Conservation (phyloP, 2,888 invertebrate species). For the Craniophora ligustri region DNA sequence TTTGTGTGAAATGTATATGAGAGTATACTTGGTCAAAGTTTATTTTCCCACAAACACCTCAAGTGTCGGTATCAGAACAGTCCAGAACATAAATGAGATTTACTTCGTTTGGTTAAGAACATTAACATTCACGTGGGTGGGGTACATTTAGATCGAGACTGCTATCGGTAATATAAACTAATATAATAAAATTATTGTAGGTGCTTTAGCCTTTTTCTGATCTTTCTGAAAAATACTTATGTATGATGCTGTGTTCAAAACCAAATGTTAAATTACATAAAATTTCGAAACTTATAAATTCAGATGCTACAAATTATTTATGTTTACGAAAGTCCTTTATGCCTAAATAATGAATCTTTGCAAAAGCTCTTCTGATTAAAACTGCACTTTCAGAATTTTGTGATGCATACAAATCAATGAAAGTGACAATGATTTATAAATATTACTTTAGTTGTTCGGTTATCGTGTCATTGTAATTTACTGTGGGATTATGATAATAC, state of each 20-base stretch:
- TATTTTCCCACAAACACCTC: conserved; percentile 75
- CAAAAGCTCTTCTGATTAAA: conserved; percentile 2
- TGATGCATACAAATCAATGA: conserved; percentile 32
- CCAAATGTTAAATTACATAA: background rate
- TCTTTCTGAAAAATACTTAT: conserved; percentile 8
- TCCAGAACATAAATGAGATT: conserved; percentile 76
- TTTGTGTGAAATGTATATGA: conserved; percentile 52
- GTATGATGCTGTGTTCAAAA: background rate
- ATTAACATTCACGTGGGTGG: conserved; percentile 76
- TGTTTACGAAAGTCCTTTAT: background rate
- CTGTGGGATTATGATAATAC: conserved; percentile 65
- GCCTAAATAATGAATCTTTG: background rate
- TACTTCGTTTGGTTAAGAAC: conserved; percentile 69
- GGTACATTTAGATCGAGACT: conserved; percentile 56
- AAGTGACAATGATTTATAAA: conserved; percentile 52
- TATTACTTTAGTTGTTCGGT: conserved; percentile 49
- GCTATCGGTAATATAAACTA: conserved; percentile 39
- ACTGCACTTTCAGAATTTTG: conserved; percentile 22
- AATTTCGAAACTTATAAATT: conserved; percentile 2
- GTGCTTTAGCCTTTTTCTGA: conserved; percentile 29
- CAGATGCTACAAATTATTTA: background rate
- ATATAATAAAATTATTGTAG: conserved; percentile 39
- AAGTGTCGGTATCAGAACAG: conserved; percentile 65
- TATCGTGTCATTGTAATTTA: conserved; percentile 64
- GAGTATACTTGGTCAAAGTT: conserved; percentile 56